Conservation (phyloP, 2,797 vertebrate species). For the Simalia tracyae region DNA sequence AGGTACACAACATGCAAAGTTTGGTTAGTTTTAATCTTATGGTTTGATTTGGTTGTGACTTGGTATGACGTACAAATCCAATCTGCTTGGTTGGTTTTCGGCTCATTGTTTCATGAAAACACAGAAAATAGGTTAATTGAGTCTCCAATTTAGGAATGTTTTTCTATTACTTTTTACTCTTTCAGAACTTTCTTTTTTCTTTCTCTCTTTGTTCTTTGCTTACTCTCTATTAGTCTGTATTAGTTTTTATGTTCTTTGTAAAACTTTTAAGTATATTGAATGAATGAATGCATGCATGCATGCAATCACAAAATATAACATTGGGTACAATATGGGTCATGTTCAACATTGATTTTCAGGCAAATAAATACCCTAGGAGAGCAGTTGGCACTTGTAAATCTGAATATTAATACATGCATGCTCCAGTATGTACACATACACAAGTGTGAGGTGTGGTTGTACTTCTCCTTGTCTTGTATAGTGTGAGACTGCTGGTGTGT, state of each 20-base stretch:
- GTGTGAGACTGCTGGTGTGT: not conserved
- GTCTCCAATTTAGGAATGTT: not conserved
- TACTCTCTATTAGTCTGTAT: no score
- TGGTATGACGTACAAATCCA: not conserved
- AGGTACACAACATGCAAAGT: not conserved
- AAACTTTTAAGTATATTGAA: no score
- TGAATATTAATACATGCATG: not conserved
- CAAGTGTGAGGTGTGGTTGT: not conserved
- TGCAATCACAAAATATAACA: not conserved
- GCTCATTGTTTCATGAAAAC: not conserved
- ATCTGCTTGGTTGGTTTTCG: not conserved
- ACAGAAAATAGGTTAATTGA: not conserved
- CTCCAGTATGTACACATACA: not conserved
- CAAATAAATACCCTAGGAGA: conserved; percentile 9
- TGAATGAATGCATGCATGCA: not conserved
- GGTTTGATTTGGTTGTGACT: not conserved
- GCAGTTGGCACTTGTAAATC: not conserved
- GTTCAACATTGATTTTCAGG: not conserved
- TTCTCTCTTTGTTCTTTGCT: no score
- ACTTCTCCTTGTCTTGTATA: not conserved
- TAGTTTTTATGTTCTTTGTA: no score
- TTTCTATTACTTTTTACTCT: no score
- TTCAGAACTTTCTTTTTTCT: no score
- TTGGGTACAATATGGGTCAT: not conserved
- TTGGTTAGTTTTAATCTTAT: not conserved